Conservation (phyloP, 2,888 invertebrate species). For the Eristalis pertinax region DNA sequence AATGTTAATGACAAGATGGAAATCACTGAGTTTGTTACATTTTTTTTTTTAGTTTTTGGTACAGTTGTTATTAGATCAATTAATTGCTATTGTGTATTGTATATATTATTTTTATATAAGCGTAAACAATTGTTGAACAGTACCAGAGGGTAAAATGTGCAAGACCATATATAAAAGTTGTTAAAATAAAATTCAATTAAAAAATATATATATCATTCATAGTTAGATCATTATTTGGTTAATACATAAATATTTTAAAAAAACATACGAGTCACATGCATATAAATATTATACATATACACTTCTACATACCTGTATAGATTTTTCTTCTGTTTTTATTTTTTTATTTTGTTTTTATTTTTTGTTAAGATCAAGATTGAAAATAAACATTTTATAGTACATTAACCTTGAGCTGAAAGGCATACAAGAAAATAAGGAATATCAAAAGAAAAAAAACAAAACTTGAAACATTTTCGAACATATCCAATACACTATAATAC, state of each 20-base stretch:
- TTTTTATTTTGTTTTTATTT: background rate
- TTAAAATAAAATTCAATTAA: slow-evolving; percentile 18
- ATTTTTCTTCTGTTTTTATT: background rate
- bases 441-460: background rate
- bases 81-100: slow-evolving; percentile 36
- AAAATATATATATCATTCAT: slow-evolving; percentile 12
- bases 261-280: background rate
- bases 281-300: background rate
- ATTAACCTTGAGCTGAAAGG: background rate
- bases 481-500: slow-evolving; percentile 50
- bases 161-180: slow-evolving; percentile 22
- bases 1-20: slow-evolving; percentile 6
- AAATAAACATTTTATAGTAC: background rate
- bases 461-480: slow-evolving; percentile 46
- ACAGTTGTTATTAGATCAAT: slow-evolving; percentile 37
- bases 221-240: slow-evolving; percentile 38
- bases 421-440: background rate
- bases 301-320: slow-evolving; percentile 1
- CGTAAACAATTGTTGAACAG: slow-evolving; percentile 7
- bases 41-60: slow-evolving; percentile 23
- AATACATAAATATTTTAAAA: slow-evolving; percentile 10
- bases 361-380: background rate
- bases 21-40: slow-evolving; percentile 2
- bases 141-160: background rate
- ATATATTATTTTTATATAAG: slow-evolving; percentile 42